Evolutionary conservation across 1,140 invertebrate species (phyloP), one percentile per base, ranked within the genome.

Genomic region (Lepidurus arcticus): DNA sequence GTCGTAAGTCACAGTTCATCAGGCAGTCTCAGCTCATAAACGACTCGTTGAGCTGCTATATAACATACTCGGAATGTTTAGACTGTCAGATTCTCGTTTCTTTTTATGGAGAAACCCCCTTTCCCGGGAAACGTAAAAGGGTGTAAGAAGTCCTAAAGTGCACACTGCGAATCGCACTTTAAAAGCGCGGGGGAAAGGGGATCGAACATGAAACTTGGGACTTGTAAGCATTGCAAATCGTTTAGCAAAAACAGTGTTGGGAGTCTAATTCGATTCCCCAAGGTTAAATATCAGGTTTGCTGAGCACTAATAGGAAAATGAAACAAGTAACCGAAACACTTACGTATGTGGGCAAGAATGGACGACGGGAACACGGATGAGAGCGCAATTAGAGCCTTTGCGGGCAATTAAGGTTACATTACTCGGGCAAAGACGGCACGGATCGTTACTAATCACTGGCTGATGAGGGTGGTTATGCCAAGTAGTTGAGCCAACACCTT

Each of bases 391-490:
- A n/a, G 53, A 65, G 53, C 53, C 53, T 65, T 65, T 65, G 6
- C 53, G 53, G 21, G 53, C 53, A 65, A 65, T 21, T 65, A 65
- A 21, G 16, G 53, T 65, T 65, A 65, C 8, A 21, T 65, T 65
- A 65, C 53, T 65, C 53, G 53, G 53, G 21, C 53, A 65, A 13
- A 65, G 53, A 65, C 21, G 53, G 53, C 53, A 65, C 6, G 53
- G 53, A n/a, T 65, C 53, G 13, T 10, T 65, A 65, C 8, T 16
- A 65, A n/a, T 65, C 16, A 21, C 6, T 7, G 53, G 16, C 21
- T 65, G 53, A 65, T 65, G 53, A n/a, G 53, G 53, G n/a, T 65
- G 53, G 21, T 13, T 21, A 65, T 65, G 53, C 53, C 53, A 65
- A 65, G 9, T 65, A n/a, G 53, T 65, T 7, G 53, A 9, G 21